Evolutionary conservation across 2,888 invertebrate species (phyloP), one percentile per base, ranked within the genome.

Genomic region (Reticulitermes lucifugus): DNA sequence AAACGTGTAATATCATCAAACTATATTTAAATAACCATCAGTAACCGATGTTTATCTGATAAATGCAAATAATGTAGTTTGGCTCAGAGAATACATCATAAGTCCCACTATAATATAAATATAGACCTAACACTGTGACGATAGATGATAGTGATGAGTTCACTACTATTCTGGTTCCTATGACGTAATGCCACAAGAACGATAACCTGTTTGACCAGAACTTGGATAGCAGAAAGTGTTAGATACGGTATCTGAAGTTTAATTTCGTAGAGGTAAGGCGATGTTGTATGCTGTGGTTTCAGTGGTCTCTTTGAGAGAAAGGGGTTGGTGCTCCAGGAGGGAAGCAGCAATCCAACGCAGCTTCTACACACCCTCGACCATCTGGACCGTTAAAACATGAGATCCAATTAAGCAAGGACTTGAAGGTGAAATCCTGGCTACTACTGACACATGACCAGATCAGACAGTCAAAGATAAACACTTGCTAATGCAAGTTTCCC

Each of bases 231-330:
- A 9, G n/a, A 25, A 25, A 6, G n/a, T 65, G 25, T 65, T 65
- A n/a, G 65, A n/a, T 65, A 25, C 12, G n/a, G 65, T 21, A 22
- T 18, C 73, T 41, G 73, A 73, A 73, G 41, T 73, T 73, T 73
- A 73, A 73, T 73, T 73, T 73, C 41, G 77, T 22, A n/a, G 77
- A 77, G 51, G 46, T 77, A 77, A 77, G 51, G 51, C 46, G 77
- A 77, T 77, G 77, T 51, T 77, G 77, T 77, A n/a, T 46, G 77
- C n/a, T 9, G 77, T n/a, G 77, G 77, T 46, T 77, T 77, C 43
- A 21, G 77, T 46, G 77, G 77, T 77, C 46, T 2, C n/a, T 77
- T n/a, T 46, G 29, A 73, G 73, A 35, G 51, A 46, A 46, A 46
- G 77, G 22, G 22, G 51, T 9, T n/a, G 65, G 22, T 60, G 10